phyloP scores from a whole-genome alignment of 2,113 vertebrate species.

The Bagarius yarrelli region DNA sequence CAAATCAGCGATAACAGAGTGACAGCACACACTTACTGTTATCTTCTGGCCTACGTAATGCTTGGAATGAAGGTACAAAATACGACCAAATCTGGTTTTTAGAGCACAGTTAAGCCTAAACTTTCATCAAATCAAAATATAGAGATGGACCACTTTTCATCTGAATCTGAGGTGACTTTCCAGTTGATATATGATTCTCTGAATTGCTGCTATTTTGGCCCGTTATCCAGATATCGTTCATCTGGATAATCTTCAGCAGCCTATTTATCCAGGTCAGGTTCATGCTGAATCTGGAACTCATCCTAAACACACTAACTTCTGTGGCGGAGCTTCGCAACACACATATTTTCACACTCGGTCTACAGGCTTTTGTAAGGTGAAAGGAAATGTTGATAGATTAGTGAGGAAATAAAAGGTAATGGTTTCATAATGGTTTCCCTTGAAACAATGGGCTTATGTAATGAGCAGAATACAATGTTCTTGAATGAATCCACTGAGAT shows the following conservation, averaged over 20 bases:
- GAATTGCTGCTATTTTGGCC: neutral
- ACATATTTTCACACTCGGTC: neutral
- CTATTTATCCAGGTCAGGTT: no score
- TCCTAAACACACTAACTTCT: neutral
- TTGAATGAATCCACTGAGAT: neutral
- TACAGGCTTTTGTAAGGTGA: neutral
- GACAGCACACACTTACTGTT: neutral
- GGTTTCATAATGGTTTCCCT: neutral
- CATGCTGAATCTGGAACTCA: neutral
- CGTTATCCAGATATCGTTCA: neutral
- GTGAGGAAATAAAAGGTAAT: neutral
- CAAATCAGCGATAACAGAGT: neutral
- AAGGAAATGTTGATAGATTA: neutral
- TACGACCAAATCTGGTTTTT: neutral
- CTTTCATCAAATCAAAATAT: neutral
- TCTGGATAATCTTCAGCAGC: neutral
- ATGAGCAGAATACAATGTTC: neutral
- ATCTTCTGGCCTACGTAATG: neutral
- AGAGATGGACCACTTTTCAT: neutral
- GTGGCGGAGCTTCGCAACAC: no score
- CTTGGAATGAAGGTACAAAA: conserved; percentile 4
- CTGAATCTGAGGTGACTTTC: neutral
- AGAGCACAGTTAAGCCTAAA: neutral
- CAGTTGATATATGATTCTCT: neutral
- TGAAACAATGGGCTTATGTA: neutral